Evolutionary conservation across 2,888 invertebrate species (phyloP), one percentile per base, ranked within the genome.

Genomic region (Dione vanillae): DNA sequence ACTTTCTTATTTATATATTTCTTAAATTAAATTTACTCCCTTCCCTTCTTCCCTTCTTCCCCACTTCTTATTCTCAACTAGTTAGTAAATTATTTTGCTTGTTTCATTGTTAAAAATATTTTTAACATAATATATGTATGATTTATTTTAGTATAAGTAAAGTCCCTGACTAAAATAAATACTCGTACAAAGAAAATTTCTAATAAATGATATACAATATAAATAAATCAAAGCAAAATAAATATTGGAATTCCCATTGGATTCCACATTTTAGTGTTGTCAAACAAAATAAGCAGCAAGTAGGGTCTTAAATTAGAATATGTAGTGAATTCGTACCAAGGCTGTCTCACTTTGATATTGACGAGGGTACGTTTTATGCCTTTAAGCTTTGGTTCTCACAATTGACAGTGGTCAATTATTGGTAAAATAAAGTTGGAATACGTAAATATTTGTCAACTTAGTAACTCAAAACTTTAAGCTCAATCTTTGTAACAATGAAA

Each of bases 351-450:
- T 73, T 67, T 41, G 67, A 51, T 66, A 70, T 74, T 74, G 74
- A 75, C 71, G 52, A 43, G 75, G 74, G 74, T 74, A 56, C 64
- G 58, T 52, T 72, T 49, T 64, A 9, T 67, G 40, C 58, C 58
- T 41, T 49, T 51, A 40, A 14, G 37, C 12, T 49, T 43, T n/a
- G n/a, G 16, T 37, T 37, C 58, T 47, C 35, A 10, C 14, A 27
- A 65, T 43, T 54, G 41, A 52, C 52, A 16, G 9, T 61, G 45
- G n/a, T 16, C n/a, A 61, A 45, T 61, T 45, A 43, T 43, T 45
- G 45, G 56, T 54, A 20, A 16, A 45, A 45, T 16, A 16, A 61
- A 27, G 0, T 27, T 56, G n/a, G 8, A 10, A 0, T 20, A 11
- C 19, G 1, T 51, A 2, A 7, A 14, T 52, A 9, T 52, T n/a